These are phyloP conservation scores for Tachina lurida DNA, from an alignment of 2,888 invertebrate species.

Conservation along the genomic window DNA sequence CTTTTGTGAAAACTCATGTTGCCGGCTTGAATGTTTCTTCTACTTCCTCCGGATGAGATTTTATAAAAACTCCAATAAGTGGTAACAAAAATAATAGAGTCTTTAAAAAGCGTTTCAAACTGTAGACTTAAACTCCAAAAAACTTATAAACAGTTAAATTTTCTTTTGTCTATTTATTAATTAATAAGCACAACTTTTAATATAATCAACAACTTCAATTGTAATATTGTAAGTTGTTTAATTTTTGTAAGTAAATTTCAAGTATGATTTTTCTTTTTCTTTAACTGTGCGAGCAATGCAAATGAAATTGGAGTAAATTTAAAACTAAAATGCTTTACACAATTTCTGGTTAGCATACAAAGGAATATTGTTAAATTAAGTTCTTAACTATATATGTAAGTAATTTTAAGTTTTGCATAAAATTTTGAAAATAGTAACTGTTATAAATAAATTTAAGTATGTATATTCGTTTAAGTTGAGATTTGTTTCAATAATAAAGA, in stretches of 20 bases:
- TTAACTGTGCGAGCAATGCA: neutral
- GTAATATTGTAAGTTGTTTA: neutral
- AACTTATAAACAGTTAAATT: conserved; percentile 77
- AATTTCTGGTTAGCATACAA: conserved; percentile 31
- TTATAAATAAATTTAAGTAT: conserved; percentile 27
- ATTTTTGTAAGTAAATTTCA: neutral
- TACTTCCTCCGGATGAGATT: conserved; percentile 27
- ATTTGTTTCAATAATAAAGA: conserved; percentile 63
- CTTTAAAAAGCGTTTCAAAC: conserved; percentile 67
- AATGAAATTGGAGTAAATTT: conserved; percentile 52
- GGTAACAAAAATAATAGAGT: neutral
- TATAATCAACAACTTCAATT: conserved; percentile 6
- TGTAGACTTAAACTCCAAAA: conserved; percentile 73
- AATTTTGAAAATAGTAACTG: conserved; percentile 57
- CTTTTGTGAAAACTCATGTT: conserved; percentile 83
- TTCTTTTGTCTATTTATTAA: neutral
- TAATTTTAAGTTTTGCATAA: conserved; percentile 26
- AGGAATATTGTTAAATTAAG: conserved; percentile 3
- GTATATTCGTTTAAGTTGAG: conserved; percentile 34
- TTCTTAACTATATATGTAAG: neutral
- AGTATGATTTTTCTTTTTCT: neutral
- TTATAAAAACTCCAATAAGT: neutral
- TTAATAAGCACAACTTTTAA: neutral
- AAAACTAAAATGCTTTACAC: conserved; percentile 52
- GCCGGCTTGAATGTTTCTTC: conserved; percentile 16